phyloP scores from a whole-genome alignment of 1,140 invertebrate genomes.

The Temnothorax curvispinosus region DNA sequence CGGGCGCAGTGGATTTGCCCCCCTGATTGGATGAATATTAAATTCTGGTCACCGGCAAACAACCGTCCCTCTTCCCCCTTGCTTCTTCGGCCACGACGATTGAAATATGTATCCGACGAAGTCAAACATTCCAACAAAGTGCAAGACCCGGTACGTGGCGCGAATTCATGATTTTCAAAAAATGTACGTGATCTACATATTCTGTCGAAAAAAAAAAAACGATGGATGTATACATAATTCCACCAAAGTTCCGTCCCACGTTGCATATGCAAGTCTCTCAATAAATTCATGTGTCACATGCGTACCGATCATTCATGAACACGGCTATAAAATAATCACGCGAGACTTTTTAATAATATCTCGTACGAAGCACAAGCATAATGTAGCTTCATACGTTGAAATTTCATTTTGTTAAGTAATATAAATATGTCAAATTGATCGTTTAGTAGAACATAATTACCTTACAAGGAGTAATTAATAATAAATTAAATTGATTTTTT shows the following conservation, averaged over 20 bases:
- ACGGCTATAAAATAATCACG: constrained; percentile 19
- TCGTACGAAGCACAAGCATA: not conserved
- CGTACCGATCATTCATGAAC: not conserved
- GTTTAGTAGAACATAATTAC: not conserved
- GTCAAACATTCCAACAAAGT: constrained; percentile 80
- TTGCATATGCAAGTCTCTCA: constrained; percentile 43
- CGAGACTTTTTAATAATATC: constrained; percentile 4
- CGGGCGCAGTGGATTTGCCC: constrained; percentile 63
- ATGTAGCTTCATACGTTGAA: not conserved
- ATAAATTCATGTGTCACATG: constrained; percentile 16
- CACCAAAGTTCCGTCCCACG: constrained; percentile 5
- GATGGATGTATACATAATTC: not conserved
- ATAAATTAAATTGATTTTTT: constrained; percentile 15
- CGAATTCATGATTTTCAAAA: constrained; percentile 76
- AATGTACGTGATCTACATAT: constrained; percentile 48
- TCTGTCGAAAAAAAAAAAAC: constrained; percentile 10
- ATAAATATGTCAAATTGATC: not conserved
- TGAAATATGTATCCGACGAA: constrained; percentile 83
- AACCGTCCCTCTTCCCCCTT: constrained; percentile 66
- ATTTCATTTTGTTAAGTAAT: not conserved
- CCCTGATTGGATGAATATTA: constrained; percentile 83
- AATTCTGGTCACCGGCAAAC: constrained; percentile 83
- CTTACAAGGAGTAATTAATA: not conserved
- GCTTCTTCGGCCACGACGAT: constrained; percentile 77
- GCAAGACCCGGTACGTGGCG: constrained; percentile 76